Base-by-base conservation (phyloP, 1,140 invertebrate genomes). In the Lethrus apterus region DNA sequence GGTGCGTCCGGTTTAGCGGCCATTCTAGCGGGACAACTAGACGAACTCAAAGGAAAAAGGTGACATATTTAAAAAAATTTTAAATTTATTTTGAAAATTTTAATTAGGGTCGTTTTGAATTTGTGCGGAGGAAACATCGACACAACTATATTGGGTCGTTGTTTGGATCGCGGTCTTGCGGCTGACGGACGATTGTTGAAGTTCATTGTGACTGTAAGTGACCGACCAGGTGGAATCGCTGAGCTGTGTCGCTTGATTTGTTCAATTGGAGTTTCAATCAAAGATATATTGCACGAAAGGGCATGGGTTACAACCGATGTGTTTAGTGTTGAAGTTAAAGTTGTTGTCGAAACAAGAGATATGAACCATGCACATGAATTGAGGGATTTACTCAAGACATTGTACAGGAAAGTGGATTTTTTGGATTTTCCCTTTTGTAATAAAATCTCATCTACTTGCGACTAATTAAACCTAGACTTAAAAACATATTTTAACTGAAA, bases 121-220 rank as follows among this genome's bases (percentile, higher is more conserved):
- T 63, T 94, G 0, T 88, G 86, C 62, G 93, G 93, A 1, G 92
- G 93, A 17, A 96, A 96, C 69, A 95, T 96, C 41, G 91, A 95
- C 59, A 91, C 89, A 3, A 93, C 89, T 0, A 82, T 93, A 0
- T 73, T 96, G 31, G 89, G 91, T 0, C 71, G 92, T 18, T 89
- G 89, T 35, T 70, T 96, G 44, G 93, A 96, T 58, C 72, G 92
- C 35, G 92, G 90, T 14, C 69, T 96, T 57, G 89, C 89, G 2
- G 87, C 83, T 1, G 91, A 94, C 63, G 89, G 89, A 2, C 73
- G 93, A 7, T 69, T 95, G 17, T 71, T 92, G 9, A 87, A 90
- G 59, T 91, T 94, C 63, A 82, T 82, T 56, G 87, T 89, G 4
- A 89, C 84, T 0, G 82, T 95, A 5, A 84, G 78, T 56, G 93